Evolutionary conservation across 2,888 invertebrate genomes (phyloP).

Genomic region (Eristalis arbustorum): DNA sequence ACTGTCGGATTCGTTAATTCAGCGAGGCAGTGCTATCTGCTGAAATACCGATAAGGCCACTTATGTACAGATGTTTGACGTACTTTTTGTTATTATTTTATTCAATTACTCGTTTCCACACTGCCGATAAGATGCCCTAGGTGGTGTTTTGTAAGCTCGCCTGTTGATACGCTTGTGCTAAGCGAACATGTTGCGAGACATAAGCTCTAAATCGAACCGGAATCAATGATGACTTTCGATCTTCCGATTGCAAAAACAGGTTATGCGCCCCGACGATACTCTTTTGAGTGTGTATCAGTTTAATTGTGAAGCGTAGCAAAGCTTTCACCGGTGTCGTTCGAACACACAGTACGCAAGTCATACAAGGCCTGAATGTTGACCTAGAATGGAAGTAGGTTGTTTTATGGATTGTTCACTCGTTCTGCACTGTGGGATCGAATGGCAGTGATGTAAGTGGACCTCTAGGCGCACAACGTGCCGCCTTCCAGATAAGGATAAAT

Average conservation of each 20-base stretch:
- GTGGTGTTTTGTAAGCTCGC: background rate
- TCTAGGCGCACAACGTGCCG: background rate
- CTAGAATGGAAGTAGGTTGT: background rate
- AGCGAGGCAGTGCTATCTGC: conserved; percentile 31
- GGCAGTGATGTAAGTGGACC: conserved; percentile 5
- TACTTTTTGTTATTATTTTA: conserved; percentile 13
- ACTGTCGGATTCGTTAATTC: conserved; percentile 16
- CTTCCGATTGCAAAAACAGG: background rate
- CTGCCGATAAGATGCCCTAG: background rate
- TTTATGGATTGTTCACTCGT: background rate
- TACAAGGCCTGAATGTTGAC: conserved; percentile 1
- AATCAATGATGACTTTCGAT: background rate
- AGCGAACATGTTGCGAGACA: conserved; percentile 2
- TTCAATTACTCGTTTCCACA: background rate
- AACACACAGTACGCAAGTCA: background rate
- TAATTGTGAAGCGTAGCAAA: conserved; percentile 12
- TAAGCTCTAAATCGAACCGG: background rate
- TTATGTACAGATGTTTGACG: background rate
- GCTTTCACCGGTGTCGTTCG: background rate
- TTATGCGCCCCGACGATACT: background rate
- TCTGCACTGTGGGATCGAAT: background rate
- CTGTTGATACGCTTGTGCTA: background rate
- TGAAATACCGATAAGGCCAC: conserved; percentile 22
- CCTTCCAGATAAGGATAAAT: background rate
- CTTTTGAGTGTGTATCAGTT: background rate